Percentiles rank a stretch among this genome's conserved stretches.
These are phyloP conservation scores for Albula goreensis DNA, from an alignment of 2,113 vertebrate genomes.

Conservation along the genomic window DNA sequence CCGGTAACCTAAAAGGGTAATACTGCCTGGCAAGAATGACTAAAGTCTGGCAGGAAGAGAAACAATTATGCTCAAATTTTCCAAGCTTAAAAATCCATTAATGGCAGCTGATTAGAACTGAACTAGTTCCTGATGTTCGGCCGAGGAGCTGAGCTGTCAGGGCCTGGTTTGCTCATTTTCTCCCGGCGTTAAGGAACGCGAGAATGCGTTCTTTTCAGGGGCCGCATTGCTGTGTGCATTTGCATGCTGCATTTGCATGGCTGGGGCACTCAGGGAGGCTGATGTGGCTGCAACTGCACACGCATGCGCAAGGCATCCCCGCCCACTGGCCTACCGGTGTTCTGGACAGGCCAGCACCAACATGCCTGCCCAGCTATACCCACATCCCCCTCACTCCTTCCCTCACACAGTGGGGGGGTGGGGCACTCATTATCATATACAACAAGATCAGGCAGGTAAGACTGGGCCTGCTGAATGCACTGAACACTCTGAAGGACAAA, in stretches of 20 bases:
- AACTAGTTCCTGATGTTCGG: too few relatives aligned
- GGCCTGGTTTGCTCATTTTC: not conserved
- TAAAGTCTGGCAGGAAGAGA: not conserved
- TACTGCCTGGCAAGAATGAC: not conserved
- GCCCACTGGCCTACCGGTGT: not conserved
- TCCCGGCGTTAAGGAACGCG: not conserved
- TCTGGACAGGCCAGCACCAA: not conserved
- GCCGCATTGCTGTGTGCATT: slow-evolving; percentile 31
- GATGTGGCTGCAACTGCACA: slow-evolving; percentile 17
- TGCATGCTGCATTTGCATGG: slow-evolving; percentile 69
- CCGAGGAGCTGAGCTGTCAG: not conserved
- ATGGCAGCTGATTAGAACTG: not conserved
- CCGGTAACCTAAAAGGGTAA: not conserved
- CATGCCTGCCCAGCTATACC: not conserved
- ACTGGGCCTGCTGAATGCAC: not conserved
- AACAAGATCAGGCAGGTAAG: not conserved
- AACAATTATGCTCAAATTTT: not conserved
- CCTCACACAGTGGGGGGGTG: not conserved
- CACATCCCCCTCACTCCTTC: not conserved
- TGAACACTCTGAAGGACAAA: not conserved
- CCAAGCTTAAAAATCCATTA: not conserved
- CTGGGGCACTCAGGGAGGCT: not conserved
- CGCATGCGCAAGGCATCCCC: not conserved
- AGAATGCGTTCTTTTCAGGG: not conserved
- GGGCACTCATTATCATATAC: not conserved